Conservation (phyloP, 2,797 vertebrate species). For the Lepidocolaptes lacrymiger region DNA sequence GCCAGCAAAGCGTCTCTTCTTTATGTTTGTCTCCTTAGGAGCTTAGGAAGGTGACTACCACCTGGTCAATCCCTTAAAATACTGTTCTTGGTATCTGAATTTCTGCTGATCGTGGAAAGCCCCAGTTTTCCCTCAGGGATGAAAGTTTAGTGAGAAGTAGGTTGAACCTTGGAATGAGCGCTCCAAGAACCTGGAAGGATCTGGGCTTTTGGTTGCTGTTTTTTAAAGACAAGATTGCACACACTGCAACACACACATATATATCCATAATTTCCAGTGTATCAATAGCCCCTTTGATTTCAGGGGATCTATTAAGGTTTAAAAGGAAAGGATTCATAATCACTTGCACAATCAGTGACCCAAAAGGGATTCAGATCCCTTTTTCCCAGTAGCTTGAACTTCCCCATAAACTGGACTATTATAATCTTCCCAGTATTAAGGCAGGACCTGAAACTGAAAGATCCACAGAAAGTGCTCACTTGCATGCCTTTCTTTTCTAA, state of each 20-base stretch:
- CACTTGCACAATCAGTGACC: neutral
- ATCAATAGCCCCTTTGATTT: neutral
- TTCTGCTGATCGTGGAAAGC: neutral
- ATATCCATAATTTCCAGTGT: neutral
- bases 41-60: neutral
- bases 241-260: neutral
- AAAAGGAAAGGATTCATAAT: neutral
- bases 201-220: neutral
- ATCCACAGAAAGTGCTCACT: neutral
- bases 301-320: neutral
- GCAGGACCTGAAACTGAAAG: neutral
- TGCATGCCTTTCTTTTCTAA: neutral
- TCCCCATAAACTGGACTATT: neutral
- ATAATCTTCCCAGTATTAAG: neutral
- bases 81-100: neutral
- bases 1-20: neutral
- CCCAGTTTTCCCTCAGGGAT: neutral
- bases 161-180: neutral
- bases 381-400: neutral
- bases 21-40: neutral
- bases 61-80: neutral
- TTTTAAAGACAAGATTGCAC: neutral
- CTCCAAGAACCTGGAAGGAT: neutral
- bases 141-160: neutral
- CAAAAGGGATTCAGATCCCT: neutral